These are phyloP conservation scores for Zosterops lateralis DNA, from an alignment of 2,113 vertebrate species.

Conservation along the genomic window DNA sequence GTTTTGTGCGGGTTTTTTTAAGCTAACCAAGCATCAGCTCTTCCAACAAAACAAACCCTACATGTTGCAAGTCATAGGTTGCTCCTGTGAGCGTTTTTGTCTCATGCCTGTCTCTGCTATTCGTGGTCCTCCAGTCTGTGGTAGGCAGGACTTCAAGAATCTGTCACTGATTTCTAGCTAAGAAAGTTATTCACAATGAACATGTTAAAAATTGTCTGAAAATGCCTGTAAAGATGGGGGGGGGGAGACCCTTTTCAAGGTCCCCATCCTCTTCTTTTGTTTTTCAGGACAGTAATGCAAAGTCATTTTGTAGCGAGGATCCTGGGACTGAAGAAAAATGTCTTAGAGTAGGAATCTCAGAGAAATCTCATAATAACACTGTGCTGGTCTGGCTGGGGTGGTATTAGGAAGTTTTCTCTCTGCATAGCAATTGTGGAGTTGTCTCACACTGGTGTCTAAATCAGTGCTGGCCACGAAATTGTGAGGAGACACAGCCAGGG, in stretches of 20 bases:
- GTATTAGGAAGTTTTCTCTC: accelerated
- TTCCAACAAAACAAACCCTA: not conserved
- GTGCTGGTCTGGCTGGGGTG: not conserved
- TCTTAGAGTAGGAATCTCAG: not conserved
- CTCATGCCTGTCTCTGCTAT: not conserved
- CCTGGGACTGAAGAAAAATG: not conserved
- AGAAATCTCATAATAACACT: accelerated
- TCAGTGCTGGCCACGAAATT: not conserved
- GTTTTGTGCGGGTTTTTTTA: not conserved
- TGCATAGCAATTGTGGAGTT: not conserved
- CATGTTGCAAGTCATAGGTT: accelerated
- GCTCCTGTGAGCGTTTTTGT: not conserved
- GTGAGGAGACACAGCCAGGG: not conserved
- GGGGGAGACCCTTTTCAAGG: not conserved
- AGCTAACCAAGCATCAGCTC: not conserved
- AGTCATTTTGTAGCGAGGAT: not conserved
- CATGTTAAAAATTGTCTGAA: not conserved
- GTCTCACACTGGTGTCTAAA: not conserved
- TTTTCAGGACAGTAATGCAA: not conserved
- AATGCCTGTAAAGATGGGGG: not conserved
- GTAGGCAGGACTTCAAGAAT: not conserved
- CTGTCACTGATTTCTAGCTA: not conserved
- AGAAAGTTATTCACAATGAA: not conserved
- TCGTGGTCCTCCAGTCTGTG: not conserved
- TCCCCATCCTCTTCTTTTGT: not conserved